Evolutionary conservation across 53 echinoderm and acorn worm genomes (phyloP).

Genomic region (Zoroaster sp.): DNA sequence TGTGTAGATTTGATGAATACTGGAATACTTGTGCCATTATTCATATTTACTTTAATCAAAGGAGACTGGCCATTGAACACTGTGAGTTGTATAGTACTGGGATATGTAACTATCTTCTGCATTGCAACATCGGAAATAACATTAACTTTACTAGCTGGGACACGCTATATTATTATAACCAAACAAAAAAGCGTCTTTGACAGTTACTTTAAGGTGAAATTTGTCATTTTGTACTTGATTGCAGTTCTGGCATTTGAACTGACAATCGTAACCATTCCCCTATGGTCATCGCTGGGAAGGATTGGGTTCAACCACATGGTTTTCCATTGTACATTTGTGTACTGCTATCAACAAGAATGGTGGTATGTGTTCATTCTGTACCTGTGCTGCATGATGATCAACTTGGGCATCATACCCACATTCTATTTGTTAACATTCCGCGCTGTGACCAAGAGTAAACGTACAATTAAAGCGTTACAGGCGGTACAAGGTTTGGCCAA

Average conservation of each 20-base stretch:
- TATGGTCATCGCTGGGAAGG: conserved; percentile 54
- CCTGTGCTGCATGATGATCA: conserved; percentile 63
- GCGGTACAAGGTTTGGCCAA: not conserved
- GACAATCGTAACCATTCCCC: conserved; percentile 57
- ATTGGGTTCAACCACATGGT: conserved; percentile 68
- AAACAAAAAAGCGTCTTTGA: conserved; percentile 60
- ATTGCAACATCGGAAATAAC: conserved; percentile 69
- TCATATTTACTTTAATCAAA: conserved; percentile 50
- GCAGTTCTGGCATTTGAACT: not conserved
- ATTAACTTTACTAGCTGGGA: conserved; percentile 70
- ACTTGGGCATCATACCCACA: conserved; percentile 63
- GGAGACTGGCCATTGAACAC: conserved; percentile 64
- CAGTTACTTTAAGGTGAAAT: conserved; percentile 55
- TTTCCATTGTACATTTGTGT: conserved; percentile 74
- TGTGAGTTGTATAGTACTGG: conserved; percentile 60
- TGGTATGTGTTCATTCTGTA: conserved; percentile 66
- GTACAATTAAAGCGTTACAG: conserved; percentile 53
- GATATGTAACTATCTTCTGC: conserved; percentile 72
- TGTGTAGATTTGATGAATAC: conserved; percentile 73
- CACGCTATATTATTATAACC: conserved; percentile 76
- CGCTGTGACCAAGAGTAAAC: conserved; percentile 67
- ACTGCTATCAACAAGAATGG: conserved; percentile 52
- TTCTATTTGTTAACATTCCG: conserved; percentile 82
- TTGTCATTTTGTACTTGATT: not conserved
- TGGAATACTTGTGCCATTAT: conserved; percentile 60